Conservation (phyloP, 2,888 invertebrate species). For the Alitta virens region DNA sequence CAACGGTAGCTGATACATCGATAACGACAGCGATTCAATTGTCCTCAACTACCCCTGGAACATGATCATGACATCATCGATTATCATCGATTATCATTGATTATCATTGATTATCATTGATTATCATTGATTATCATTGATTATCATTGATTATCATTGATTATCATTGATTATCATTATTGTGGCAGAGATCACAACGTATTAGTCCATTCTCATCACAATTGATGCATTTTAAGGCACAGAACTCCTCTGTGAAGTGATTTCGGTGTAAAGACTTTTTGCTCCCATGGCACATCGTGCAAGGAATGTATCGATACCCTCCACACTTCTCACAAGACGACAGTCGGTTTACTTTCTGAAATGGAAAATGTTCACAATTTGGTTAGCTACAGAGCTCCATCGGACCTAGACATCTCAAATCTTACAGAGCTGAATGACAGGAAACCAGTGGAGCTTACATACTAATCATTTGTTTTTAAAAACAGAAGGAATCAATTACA, state of each 20-base stretch:
- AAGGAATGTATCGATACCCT: constrained; percentile 86
- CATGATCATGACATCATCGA: no score
- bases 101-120: no score
- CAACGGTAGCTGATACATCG: no score
- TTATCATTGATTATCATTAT: not conserved
- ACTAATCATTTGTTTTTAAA: not conserved
- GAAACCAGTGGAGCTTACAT: no score
- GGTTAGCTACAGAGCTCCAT: no score
- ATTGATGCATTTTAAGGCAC: constrained; percentile 64
- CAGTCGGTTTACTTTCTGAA: constrained; percentile 47
- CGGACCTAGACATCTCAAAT: no score
- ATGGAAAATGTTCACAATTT: constrained; percentile 5
- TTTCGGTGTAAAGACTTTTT: constrained; percentile 93
- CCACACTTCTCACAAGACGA: constrained; percentile 86
- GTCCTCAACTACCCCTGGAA: no score
- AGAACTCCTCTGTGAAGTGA: constrained; percentile 90
- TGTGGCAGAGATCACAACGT: constrained; percentile 75
- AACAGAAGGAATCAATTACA: not conserved
- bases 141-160: no score
- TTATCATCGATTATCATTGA: no score
- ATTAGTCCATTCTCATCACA: constrained; percentile 93
- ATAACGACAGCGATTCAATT: no score
- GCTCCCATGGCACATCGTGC: constrained; percentile 89
- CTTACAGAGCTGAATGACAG: no score
- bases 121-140: no score